phyloP scores from a whole-genome alignment of 2,797 vertebrate species.

The Falco naumanni region DNA sequence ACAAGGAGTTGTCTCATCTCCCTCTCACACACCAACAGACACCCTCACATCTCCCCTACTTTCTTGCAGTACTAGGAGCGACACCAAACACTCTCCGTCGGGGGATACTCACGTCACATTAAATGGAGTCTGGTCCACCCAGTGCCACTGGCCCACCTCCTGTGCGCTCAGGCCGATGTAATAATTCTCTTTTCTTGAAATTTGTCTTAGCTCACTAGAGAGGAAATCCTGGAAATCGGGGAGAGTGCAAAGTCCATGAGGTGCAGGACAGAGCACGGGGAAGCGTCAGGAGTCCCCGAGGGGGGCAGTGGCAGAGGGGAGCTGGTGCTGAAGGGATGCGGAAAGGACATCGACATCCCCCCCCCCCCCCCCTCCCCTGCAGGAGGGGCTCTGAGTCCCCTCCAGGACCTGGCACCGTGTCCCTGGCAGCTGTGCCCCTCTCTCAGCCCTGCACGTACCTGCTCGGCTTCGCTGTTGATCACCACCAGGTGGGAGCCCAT shows the following conservation, averaged over 20 bases:
- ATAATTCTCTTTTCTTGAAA: accelerated
- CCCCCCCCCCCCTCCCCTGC: neutral
- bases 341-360: neutral
- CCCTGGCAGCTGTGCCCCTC: neutral
- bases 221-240: neutral
- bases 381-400: no score
- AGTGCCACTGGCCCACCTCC: neutral
- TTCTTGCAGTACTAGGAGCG: neutral
- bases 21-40: neutral
- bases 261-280: neutral
- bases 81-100: neutral
- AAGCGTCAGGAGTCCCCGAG: neutral
- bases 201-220: accelerated
- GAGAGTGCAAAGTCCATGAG: neutral
- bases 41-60: neutral
- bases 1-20: neutral
- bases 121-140: neutral
- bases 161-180: neutral
- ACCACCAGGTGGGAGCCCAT: conserved; percentile 63
- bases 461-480: conserved; percentile 48
- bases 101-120: neutral
- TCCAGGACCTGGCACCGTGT: neutral
- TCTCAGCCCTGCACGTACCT: conserved; percentile 40
- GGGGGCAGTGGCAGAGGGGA: neutral
- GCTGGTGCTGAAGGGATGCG: neutral